Percentiles rank a stretch among this genome's conserved stretches.
Evolutionary conservation across 2,888 invertebrate genomes (phyloP).

Genomic region (Melipona bicolor): DNA sequence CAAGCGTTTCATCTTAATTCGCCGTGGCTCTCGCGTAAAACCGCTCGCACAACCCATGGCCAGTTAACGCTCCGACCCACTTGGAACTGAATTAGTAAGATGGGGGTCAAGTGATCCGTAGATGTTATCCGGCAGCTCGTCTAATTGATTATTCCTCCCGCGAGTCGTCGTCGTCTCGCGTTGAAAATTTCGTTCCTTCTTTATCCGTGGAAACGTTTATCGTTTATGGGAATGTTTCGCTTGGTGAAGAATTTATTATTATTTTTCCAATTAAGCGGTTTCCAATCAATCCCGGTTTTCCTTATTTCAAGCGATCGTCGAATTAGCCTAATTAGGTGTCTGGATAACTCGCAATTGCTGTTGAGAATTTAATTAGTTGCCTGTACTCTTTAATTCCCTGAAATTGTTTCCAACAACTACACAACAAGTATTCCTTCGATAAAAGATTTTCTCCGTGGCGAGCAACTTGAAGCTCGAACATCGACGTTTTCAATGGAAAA

Average conservation of each 20-base stretch:
- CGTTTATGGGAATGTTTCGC: too few relatives aligned
- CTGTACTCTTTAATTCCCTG: neutral
- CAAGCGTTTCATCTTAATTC: conserved; percentile 17
- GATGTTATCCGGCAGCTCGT: neutral
- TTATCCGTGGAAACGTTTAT: neutral
- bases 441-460: neutral
- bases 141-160: neutral
- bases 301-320: too few relatives aligned
- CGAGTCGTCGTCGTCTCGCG: neutral
- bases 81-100: conserved; percentile 1
- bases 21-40: neutral
- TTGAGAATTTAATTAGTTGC: neutral
- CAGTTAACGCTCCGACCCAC: neutral
- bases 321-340: neutral
- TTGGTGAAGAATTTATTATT: neutral
- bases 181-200: neutral
- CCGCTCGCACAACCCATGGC: neutral
- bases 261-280: neutral
- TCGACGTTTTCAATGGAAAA: neutral
- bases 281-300: too few relatives aligned
- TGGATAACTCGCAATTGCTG: neutral
- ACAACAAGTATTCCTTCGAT: neutral
- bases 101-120: neutral
- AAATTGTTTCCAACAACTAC: neutral
- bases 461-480: neutral